Base-by-base conservation (phyloP, 2,888 invertebrate genomes). In the Calliscelio sp. region DNA sequence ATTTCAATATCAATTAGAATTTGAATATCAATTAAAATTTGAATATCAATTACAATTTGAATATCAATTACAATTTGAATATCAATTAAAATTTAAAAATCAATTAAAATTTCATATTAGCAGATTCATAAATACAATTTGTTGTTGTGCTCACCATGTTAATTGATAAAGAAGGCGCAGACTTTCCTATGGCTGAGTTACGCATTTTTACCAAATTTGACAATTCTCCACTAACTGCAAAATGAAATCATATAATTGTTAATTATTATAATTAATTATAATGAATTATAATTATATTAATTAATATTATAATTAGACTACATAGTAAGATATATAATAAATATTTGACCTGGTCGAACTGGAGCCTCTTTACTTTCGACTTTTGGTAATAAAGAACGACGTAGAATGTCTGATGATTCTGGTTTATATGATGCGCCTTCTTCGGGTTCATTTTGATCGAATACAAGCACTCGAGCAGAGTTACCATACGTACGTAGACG, bases 181-280 rank as follows among this genome's bases (percentile, higher is more conserved):
- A 99, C 93, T 98, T 98, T 66, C 99, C 98, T 89, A 99, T 95
- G 66, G 96, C 95, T 7, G 98, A 97, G 91, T 96, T 96, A 87
- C 97, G 96, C 96, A 98, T 97, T 85, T 97, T 96, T 92, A 97
- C 95, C 90, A 99, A 94, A 94, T 98, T 98, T 79, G 96, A 95
- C 57, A 94, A 90, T 88, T 95, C 94, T 61, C 91, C 92, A 24
- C 92, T 90, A 22, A 90, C 93, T 93, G 87, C 32, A 92, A 91
- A 77, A 55, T 51, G 20, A 49, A 22, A 49, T 22, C n/a, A n/a
- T n/a, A n/a, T n/a, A n/a, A n/a, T n/a, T n/a, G n/a, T n/a, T n/a
- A n/a, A n/a, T n/a, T n/a, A n/a, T n/a, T n/a, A n/a, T n/a, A n/a
- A n/a, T n/a, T n/a, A n/a, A n/a, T n/a, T n/a, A n/a, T n/a, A n/a